Evolutionary conservation across 2,797 vertebrate genomes (phyloP), one percentile per base, ranked within the genome.

Genomic region (Chloroceryle amazona): DNA sequence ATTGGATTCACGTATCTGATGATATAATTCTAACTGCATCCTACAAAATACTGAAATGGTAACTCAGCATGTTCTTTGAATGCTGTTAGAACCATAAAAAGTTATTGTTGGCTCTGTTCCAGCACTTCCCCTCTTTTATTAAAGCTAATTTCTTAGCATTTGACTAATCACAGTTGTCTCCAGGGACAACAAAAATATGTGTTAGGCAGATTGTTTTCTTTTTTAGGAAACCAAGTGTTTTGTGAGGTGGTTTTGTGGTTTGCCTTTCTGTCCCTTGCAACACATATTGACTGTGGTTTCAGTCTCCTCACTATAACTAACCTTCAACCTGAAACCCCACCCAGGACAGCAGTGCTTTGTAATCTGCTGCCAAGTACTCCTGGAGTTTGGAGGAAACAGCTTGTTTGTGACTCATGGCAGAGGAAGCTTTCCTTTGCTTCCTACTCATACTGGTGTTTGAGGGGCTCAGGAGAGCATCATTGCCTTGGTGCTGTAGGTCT

Each of bases 381-480:
- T 4, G 25, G 20, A 20, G 25, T 57, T 68, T 13, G 52, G 33
- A 10, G 49, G 20, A 35, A 58, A 57, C 21, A 58, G 13, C n/a
- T 35, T 58, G n/a, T 58, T 23, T 58, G 55, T 58, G 55, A 33
- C n/a, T 58, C n/a, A 35, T 2, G 13, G n/a, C n/a, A 58, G 55
- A 58, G 55, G 52, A 58, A 58, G n/a, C n/a, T 58, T 58, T 58
- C 21, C n/a, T 41, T 46, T 9, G 37, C 9, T 31, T 55, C 13
- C 51, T 33, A 21, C 0, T 16, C 3, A 4, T 0, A 0, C 22
- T n/a, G 44, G 6, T 1, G 7, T 57, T 16, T 22, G 5, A 20
- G 23, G 20, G 39, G 13, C 22, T 71, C 39, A 11, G n/a, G 33
- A 41, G 26, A 68, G 3, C 13, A 15, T 21, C 15, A 2, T 0